Conservation (phyloP, 2,797 vertebrate species). For the Tiaroga cobitis region DNA sequence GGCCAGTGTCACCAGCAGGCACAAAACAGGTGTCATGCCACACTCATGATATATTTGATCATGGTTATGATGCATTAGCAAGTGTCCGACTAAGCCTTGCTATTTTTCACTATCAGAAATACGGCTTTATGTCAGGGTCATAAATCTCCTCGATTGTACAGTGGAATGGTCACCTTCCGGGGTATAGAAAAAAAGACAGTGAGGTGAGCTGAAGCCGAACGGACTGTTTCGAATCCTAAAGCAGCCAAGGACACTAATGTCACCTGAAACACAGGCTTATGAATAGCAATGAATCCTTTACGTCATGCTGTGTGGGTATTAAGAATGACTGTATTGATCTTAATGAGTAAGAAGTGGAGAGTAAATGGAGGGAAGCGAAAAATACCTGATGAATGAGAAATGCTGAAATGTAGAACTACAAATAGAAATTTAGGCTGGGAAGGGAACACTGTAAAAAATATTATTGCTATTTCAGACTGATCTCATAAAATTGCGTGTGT, state of each 20-base stretch:
- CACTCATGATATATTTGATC: conserved; percentile 30
- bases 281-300: conserved; percentile 55
- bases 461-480: too few species aligned
- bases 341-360: conserved; percentile 28
- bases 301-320: conserved; percentile 46
- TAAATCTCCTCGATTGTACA: conserved; percentile 41
- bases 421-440: background rate
- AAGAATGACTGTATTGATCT: conserved; percentile 46
- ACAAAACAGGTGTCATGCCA: conserved; percentile 38
- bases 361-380: background rate
- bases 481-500: too few species aligned
- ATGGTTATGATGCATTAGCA: conserved; percentile 53
- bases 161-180: conserved; percentile 47
- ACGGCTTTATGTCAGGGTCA: conserved; percentile 37
- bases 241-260: conserved; percentile 60
- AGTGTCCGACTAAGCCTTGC: conserved; percentile 45
- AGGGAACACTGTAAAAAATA: too few species aligned
- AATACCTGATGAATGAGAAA: conserved; percentile 5
- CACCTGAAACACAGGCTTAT: conserved; percentile 50
- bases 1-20: conserved; percentile 28
- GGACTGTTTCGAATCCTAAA: conserved; percentile 34
- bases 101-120: conserved; percentile 54
- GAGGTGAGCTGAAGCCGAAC: conserved; percentile 33
- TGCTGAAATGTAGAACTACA: background rate
- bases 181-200: conserved; percentile 28